Base-by-base conservation (phyloP, 2,113 vertebrate genomes). In the Recurvirostra avosetta region DNA sequence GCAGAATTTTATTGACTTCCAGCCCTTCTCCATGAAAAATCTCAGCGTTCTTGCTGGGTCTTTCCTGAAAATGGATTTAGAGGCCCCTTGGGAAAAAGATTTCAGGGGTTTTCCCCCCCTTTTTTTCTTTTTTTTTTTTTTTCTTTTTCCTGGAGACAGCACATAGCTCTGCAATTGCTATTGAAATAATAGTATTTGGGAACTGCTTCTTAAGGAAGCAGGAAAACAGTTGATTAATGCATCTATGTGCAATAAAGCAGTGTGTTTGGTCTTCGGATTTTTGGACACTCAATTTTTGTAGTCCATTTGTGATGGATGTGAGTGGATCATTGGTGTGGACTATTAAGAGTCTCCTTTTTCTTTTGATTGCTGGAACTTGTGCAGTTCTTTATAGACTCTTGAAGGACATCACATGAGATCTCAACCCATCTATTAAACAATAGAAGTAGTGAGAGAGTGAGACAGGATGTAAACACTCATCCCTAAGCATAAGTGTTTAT, bases 391-490 rank as follows among this genome's bases (percentile, higher is more conserved):
- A 22, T 78, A 43, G 82, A 38, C 45, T 83, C 45, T 88, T 88
- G 84, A 73, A 88, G 2, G 5, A 68, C 73, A 75, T 75, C 34
- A 59, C 26, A 12, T 58, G 53, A 89, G 56, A 29, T 90, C 84
- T 96, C 45, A 91, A 90, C 32, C 29, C 41, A 34, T 91, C 83
- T 88, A 77, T 92, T 94, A 90, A 94, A 88, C 87, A 91, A 55
- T 6, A 40, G 67, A 81, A 82, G 41, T 40, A 66, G 77, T 70
- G 92, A 70, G 50, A 49, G 68, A 67, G 65, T 43, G 68, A 73
- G 32, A 62, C 13, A 65, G 81, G 74, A 94, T 91, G 49, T 82
- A 96, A 97, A 94, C 84, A 56, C 41, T 84, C 61, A 63, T 81
- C 65, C 70, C 80, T 92, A 91, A 92, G 91, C 81, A 53, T 82